Base-by-base conservation (phyloP, 2,888 invertebrate genomes). In the Prionchulus punctatus region DNA sequence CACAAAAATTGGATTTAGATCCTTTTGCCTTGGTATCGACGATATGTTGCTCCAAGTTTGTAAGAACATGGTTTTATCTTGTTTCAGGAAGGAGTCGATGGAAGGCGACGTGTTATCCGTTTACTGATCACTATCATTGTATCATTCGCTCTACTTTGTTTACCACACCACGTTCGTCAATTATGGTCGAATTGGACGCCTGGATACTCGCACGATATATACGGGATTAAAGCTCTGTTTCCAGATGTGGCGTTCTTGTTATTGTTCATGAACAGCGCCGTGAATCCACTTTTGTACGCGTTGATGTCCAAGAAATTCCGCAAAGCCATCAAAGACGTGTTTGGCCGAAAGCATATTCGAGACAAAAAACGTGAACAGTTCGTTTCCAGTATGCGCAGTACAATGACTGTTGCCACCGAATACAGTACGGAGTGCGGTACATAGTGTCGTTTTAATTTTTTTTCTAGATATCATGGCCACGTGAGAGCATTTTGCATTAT, bases 221-320 rank as follows among this genome's bases (percentile, higher is more conserved):
- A 43, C 43, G 23, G 27, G 43, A 7, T 53, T 43, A 7, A 12
- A 15, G 43, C 30, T 12, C 60, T 68, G 31, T 57, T 67, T 1
- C 68, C 69, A 36, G 88, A 89, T 1, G 78, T 86, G 59, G 86
- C 87, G 27, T 88, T 86, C 73, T 80, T 90, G 59, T 79, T 87
- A 63, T 81, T 88, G 47, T 91, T 88, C 72, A 81, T 85, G 73
- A 89, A 90, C 76, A 88, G 87, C 23, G 89, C 84, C 51, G 80
- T 90, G 60, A 90, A 91, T 74, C 90, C 90, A 0, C 76, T 90
- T 54, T 78, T 91, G 7, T 91, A 90, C 73, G 89, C 89, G 2
- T 86, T 90, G 70, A 76, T 90, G 54, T 82, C 81, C 1, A 81
- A 83, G 60, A 84, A 85, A 67, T 87, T 87, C 72, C 79, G 86